Conservation (phyloP, 2,797 vertebrate genomes). For the Geotrypetes seraphini region DNA sequence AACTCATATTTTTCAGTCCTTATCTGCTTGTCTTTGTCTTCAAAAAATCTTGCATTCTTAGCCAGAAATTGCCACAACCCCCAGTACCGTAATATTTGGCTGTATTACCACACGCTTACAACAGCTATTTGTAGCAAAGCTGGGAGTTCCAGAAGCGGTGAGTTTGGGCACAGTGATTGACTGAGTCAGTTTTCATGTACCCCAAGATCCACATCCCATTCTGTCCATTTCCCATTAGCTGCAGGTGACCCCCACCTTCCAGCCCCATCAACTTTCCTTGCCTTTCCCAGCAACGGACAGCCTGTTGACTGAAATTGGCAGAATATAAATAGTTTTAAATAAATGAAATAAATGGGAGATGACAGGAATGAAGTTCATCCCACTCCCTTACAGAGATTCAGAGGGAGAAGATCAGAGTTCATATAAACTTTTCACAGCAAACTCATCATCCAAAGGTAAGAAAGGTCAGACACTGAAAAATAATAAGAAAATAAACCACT, state of each 20-base stretch:
- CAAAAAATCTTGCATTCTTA: too few relatives aligned
- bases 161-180: not conserved
- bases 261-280: not conserved
- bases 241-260: not conserved
- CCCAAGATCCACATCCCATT: not conserved
- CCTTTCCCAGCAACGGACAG: not conserved
- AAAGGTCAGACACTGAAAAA: constrained; percentile 57
- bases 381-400: not conserved
- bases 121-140: not conserved
- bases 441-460: constrained; percentile 36
- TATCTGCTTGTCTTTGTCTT: too few relatives aligned
- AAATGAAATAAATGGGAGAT: too few relatives aligned
- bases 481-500: constrained; percentile 63
- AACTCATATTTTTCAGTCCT: too few relatives aligned
- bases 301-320: too few relatives aligned
- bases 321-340: too few relatives aligned
- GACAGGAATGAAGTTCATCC: not conserved
- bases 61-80: too few relatives aligned
- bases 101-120: too few relatives aligned
- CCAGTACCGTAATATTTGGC: too few relatives aligned
- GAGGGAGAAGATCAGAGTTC: constrained; percentile 25
- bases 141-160: too few relatives aligned
- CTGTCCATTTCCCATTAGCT: not conserved
- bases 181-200: too few relatives aligned
- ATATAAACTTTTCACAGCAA: constrained; percentile 38